Evolutionary conservation across 2,888 invertebrate species (phyloP).

Genomic region (Callimorpha dominula): DNA sequence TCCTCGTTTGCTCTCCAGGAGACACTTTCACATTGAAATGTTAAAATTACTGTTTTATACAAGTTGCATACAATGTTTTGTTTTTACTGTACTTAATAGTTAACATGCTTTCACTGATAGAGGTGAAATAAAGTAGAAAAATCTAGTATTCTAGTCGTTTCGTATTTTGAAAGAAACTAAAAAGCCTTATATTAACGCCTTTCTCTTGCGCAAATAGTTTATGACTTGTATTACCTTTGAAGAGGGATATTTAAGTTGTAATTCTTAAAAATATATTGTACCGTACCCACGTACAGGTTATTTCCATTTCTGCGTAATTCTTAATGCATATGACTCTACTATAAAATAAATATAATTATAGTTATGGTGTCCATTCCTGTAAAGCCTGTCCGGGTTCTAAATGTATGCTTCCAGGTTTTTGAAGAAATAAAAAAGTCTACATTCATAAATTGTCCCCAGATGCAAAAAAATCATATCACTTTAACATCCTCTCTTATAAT

Average conservation of each 20-base stretch:
- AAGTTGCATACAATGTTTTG: too few species aligned
- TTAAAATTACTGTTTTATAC: too few species aligned
- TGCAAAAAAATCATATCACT: slow-evolving; percentile 30
- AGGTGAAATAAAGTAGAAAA: neutral
- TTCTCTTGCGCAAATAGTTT: neutral
- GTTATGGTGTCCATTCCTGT: neutral
- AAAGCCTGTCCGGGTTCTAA: neutral
- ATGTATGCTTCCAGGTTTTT: neutral
- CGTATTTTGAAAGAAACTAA: neutral
- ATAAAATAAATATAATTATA: neutral
- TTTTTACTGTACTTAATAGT: too few species aligned
- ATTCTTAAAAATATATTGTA: neutral
- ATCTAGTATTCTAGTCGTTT: neutral
- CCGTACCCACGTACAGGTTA: too few species aligned
- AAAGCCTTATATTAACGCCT: neutral
- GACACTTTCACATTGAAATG: slow-evolving; percentile 36
- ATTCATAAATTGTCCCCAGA: slow-evolving; percentile 5
- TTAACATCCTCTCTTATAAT: slow-evolving; percentile 41
- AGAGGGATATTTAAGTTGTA: neutral
- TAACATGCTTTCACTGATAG: too few species aligned
- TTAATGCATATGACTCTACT: neutral
- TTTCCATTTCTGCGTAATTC: neutral
- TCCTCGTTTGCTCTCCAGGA: slow-evolving; percentile 28
- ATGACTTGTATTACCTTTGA: neutral
- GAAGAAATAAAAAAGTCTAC: slow-evolving; percentile 15